Evolutionary conservation across 2,113 vertebrate species (phyloP).

Genomic region (Paralichthys olivaceus): DNA sequence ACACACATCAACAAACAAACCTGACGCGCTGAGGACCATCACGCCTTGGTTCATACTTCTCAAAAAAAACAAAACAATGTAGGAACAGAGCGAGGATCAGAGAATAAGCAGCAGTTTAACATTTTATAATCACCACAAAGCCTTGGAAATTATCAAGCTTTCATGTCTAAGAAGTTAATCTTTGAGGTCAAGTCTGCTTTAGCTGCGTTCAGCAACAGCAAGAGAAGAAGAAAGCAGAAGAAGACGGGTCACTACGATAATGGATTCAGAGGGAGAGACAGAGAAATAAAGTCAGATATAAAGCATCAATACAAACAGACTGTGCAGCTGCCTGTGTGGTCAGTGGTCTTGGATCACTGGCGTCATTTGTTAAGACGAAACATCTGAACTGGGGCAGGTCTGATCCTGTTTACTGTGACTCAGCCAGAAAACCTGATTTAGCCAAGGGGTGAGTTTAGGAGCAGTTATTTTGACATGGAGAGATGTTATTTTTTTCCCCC

Average conservation of each 20-base stretch:
- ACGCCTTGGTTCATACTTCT: neutral
- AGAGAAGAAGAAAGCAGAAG: constrained; percentile 20
- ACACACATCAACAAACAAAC: constrained; percentile 7
- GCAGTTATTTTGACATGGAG: constrained; percentile 31
- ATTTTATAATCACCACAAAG: constrained; percentile 77
- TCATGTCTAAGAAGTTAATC: constrained; percentile 78
- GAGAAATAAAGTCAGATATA: neutral
- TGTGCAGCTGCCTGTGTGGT: constrained; percentile 5
- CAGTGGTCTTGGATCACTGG: constrained; percentile 11
- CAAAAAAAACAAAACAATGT: neutral
- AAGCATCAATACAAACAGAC: constrained; percentile 3
- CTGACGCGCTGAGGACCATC: neutral
- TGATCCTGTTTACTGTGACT: constrained; percentile 39
- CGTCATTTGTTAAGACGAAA: constrained; percentile 33
- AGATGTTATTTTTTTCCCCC: neutral
- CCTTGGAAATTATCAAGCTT: constrained; percentile 73
- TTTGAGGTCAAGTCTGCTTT: constrained; percentile 73
- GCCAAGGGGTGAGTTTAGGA: constrained; percentile 19
- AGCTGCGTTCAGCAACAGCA: constrained; percentile 26
- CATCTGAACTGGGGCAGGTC: constrained; percentile 30
- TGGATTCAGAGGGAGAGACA: constrained; percentile 10
- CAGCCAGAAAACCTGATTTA: constrained; percentile 43
- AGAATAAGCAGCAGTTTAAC: constrained; percentile 54
- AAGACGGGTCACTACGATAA: neutral
- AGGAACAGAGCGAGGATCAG: constrained; percentile 14